Evolutionary conservation across 2,888 invertebrate species (phyloP).

Genomic region (Cataglyphis albicans): DNA sequence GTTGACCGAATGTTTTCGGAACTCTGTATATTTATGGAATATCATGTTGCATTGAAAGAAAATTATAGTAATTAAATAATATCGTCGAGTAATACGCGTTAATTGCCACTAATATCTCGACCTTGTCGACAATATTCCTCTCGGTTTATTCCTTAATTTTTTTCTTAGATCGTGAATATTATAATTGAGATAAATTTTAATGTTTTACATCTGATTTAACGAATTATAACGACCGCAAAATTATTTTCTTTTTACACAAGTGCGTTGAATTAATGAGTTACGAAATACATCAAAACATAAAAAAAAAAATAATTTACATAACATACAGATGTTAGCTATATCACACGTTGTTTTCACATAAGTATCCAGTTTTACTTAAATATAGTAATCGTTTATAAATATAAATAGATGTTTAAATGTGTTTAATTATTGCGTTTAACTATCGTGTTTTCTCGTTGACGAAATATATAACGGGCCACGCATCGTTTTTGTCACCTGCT

Average conservation of each 20-base stretch:
- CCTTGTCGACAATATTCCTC: neutral
- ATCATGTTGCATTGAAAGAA: neutral
- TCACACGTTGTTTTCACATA: neutral
- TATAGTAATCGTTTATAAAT: neutral
- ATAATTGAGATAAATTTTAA: conserved; percentile 4
- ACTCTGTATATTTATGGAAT: too few species aligned
- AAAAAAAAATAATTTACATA: conserved; percentile 2
- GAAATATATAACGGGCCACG: conserved; percentile 2
- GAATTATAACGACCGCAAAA: neutral
- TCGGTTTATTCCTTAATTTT: neutral
- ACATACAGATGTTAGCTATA: neutral
- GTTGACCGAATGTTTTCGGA: too few species aligned
- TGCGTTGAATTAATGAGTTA: neutral
- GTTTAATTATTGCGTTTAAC: neutral
- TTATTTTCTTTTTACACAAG: neutral
- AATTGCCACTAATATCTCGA: neutral
- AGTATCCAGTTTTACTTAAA: neutral
- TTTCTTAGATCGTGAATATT: neutral
- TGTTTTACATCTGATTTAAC: neutral
- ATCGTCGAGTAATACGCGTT: neutral
- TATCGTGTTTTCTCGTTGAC: conserved; percentile 2
- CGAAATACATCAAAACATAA: neutral
- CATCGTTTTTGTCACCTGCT: conserved; percentile 17
- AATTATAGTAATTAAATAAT: conserved; percentile 14
- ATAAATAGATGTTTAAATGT: neutral